Evolutionary conservation across 1,140 invertebrate genomes (phyloP).

Genomic region (Xylocopa sonorina): DNA sequence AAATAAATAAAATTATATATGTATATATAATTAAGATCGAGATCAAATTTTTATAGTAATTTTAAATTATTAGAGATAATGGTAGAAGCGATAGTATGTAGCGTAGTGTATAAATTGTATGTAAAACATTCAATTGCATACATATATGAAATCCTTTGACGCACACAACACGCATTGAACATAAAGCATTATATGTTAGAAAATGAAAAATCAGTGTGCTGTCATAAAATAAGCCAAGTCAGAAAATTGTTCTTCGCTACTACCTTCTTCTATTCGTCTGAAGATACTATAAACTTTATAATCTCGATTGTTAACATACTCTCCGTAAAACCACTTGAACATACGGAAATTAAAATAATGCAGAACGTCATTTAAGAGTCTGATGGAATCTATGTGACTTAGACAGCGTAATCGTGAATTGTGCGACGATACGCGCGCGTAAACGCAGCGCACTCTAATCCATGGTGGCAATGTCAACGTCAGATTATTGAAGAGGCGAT

Average conservation of each 20-base stretch:
- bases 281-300: neutral
- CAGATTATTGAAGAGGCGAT: constrained; percentile 72
- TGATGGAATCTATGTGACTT: constrained; percentile 49
- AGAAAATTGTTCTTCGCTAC: too few species aligned
- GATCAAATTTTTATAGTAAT: neutral
- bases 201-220: too few species aligned
- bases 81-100: too few species aligned
- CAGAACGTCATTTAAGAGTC: constrained; percentile 11
- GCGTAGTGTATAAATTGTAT: too few species aligned
- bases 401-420: constrained; percentile 53
- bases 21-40: neutral
- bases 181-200: too few species aligned
- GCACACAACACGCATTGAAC: too few species aligned
- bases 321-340: too few species aligned
- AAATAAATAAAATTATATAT: too few species aligned
- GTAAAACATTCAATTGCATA: neutral
- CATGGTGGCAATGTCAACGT: constrained; percentile 70
- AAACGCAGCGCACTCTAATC: constrained; percentile 61
- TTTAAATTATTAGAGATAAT: neutral
- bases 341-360: too few species aligned
- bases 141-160: too few species aligned
- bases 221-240: too few species aligned
- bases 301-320: neutral
- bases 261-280: too few species aligned
- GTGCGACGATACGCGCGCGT: constrained; percentile 73